Base-by-base conservation (phyloP, 2,888 invertebrate species). In the Conchocele bisecta region DNA sequence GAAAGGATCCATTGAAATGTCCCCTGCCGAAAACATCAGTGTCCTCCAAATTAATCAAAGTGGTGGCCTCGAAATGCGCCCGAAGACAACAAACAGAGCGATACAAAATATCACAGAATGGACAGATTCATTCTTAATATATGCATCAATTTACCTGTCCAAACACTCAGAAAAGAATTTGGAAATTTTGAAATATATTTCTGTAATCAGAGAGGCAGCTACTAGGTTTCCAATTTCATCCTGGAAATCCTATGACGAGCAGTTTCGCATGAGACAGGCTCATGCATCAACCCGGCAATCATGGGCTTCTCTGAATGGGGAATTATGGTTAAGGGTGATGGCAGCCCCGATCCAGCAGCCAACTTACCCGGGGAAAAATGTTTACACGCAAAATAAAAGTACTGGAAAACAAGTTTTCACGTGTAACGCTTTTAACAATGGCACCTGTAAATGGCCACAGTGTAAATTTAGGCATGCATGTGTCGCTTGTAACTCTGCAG, bases 191-290 rank as follows among this genome's bases (percentile, higher is more conserved):
- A 46, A 46, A 15, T 46, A 46, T 28, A 46, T 46, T 24, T 46
- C 46, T 15, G 46, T 46, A 24, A 46, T 46, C 28, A 46, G 46
- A 28, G 46, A 46, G 28, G 46, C 46, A 26, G 46, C 46, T 17
- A 20, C 22, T 5, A 46, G 46, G 22, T 46, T 26, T 15, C 46
- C 46, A 11, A 20, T 5, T 4, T 26, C 7, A 5, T 24, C 46
- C 11, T 46, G 46, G 46, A 15, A 11, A 5, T 3, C 11, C 3
- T 46, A 46, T 46, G 46, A 46, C 46, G 26, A 46, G 15, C 46
- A 46, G 22, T 46, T 46, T 20, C 9, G 22, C 24, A 11, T 46
- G 22, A 13, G 46, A 11, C 46, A 46, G 46, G 46, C 46, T 46
- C 13, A 46, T 20, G 46, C 24, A 46, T 11, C 37, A 35, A 13